These are phyloP conservation scores for Proctacanthus coquilletti DNA, from an alignment of 1,140 invertebrate genomes.

Conservation along the genomic window DNA sequence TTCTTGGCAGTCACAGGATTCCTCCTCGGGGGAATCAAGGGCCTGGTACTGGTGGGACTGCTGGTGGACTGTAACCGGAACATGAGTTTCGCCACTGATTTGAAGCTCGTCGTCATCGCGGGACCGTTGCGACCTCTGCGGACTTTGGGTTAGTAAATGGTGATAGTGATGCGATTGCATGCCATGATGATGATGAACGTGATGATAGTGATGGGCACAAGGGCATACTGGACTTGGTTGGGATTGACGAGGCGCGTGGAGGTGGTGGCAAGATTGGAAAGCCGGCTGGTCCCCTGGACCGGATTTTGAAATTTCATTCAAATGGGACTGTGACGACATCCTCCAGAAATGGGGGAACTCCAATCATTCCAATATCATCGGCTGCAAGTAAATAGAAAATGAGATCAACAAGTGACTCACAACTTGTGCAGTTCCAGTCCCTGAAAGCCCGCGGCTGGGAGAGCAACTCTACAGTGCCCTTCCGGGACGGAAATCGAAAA, in stretches of 20 bases:
- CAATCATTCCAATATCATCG: no score
- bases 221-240: neutral
- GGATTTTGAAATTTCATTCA: slow-evolving; percentile 1
- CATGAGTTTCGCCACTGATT: neutral
- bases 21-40: neutral
- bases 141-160: neutral
- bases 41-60: neutral
- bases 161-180: neutral
- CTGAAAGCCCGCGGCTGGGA: no score
- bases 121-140: neutral
- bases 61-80: neutral
- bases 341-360: neutral
- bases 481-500: no score
- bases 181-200: neutral
- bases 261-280: neutral
- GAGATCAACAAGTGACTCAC: no score
- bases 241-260: neutral
- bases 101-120: neutral
- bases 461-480: no score
- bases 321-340: neutral
- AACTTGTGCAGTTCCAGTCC: no score
- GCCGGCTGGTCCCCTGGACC: neutral
- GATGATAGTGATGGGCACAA: neutral
- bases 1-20: neutral
- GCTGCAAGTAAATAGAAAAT: no score